Evolutionary conservation across 2,888 invertebrate species (phyloP), one percentile per base, ranked within the genome.

Genomic region (Sinelater perroti): DNA sequence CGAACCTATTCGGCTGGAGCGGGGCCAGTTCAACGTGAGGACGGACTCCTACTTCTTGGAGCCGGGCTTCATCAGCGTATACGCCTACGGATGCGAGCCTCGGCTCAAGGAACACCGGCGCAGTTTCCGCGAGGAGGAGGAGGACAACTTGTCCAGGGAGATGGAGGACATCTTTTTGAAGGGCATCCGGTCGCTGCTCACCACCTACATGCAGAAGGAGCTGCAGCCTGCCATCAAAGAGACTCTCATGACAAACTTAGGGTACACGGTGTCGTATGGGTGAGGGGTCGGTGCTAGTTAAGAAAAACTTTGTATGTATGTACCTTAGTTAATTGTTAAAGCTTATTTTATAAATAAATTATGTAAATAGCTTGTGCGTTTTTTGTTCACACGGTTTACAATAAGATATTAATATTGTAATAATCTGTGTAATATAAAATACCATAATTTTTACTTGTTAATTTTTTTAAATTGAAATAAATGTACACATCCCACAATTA

Each of bases 171-270:
- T 92, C 35, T 93, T 93, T 69, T 84, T 92, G 0, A 87, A 89
- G 75, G 91, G 92, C n/a, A 90, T 92, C 35, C 82, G 91, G 65
- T 88, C 91, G 10, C 82, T 92, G 36, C 75, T 93, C 33, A 91
- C 90, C 0, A 88, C 88, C 17, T 92, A 92, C 68, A 90, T 93
- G 88, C 91, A 93, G 73, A 87, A 87, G 64, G 89, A 91, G 69
- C 75, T 93, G 42, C 91, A 93, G 69, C 91, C 91, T 5, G 91
- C 92, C 28, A 90, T 93, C 51, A 91, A 91, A 73, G 92, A 93
- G 71, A 91, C 92, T 0, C 79, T 93, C 20, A 91, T 93, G 92
- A 83, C 89, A 62, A 91, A 91, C 73, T 89, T 93, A 88, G 93
- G 93, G 3, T 93, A 92, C 74, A 91, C 91, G 31, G 85, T 93